A percentile compares a stretch with the other conserved stretches of the same genome.
phyloP scores from a whole-genome alignment of 2,888 invertebrate species.

The Agrochola lota region DNA sequence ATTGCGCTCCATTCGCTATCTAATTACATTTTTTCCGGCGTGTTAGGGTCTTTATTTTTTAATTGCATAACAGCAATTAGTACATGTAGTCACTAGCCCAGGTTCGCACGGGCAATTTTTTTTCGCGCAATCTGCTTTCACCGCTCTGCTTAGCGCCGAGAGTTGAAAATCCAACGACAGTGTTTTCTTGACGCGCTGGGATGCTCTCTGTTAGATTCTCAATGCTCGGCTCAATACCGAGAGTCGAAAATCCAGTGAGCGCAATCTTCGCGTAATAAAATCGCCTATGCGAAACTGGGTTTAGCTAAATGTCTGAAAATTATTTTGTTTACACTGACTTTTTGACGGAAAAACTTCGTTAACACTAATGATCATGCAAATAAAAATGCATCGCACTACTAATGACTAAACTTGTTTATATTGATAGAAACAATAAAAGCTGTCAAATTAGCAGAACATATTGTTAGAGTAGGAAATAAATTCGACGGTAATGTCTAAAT shows the following conservation, averaged over 20 bases:
- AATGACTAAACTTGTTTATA: neutral
- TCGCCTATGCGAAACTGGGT: neutral
- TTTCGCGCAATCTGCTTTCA: neutral
- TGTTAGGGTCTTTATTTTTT: neutral
- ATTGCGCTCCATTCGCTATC: slow-evolving; percentile 21
- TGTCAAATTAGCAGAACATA: too few relatives aligned
- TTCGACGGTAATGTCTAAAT: too few relatives aligned
- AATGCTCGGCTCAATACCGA: neutral
- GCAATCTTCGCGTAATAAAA: neutral
- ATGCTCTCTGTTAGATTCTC: neutral
- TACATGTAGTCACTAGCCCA: neutral
- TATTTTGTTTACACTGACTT: slow-evolving; percentile 15
- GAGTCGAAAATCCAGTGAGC: neutral
- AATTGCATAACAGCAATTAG: slow-evolving; percentile 44
- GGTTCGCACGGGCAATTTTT: neutral
- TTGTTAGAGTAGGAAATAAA: neutral
- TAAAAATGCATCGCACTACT: neutral
- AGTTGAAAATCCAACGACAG: neutral
- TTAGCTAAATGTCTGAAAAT: slow-evolving; percentile 6
- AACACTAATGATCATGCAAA: neutral
- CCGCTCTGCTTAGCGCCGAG: neutral
- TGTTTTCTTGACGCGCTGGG: neutral
- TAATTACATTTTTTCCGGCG: slow-evolving; percentile 17
- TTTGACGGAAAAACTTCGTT: neutral
- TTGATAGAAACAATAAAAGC: neutral